Percentiles rank a stretch among this genome's conserved stretches.
Conservation (phyloP, 2,113 vertebrate species). For the Corythoichthys haematopterus region DNA sequence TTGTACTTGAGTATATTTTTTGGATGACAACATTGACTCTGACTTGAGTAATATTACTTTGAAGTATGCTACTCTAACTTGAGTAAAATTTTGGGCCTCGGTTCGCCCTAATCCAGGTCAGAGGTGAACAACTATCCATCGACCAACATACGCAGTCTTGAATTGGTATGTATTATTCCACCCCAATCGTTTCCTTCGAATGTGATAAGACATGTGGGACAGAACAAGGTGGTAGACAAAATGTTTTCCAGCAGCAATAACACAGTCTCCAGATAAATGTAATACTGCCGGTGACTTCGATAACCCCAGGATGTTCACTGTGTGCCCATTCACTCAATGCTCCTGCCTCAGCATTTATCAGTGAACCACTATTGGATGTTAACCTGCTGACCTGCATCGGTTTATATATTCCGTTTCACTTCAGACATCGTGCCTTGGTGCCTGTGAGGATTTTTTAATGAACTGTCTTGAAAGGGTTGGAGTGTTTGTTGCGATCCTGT, state of each 20-base stretch:
- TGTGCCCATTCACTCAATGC: slow-evolving; percentile 17
- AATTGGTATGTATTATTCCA: slow-evolving; percentile 7
- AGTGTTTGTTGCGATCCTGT: neutral
- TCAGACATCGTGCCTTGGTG: slow-evolving; percentile 19
- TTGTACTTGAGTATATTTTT: no score
- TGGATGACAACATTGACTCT: no score
- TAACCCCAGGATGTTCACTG: slow-evolving; percentile 27
- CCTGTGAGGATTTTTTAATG: slow-evolving; percentile 59
- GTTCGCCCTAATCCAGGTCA: neutral
- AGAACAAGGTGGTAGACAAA: slow-evolving; percentile 16
- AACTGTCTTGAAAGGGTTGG: slow-evolving; percentile 49
- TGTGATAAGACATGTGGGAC: slow-evolving; percentile 8
- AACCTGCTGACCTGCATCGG: slow-evolving; percentile 44
- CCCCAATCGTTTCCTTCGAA: slow-evolving; percentile 8
- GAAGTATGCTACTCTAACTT: no score
- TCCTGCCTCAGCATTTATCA: slow-evolving; percentile 53
- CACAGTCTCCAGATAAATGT: slow-evolving; percentile 29
- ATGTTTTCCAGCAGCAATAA: slow-evolving; percentile 40
- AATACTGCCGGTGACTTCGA: slow-evolving; percentile 21
- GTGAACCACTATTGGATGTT: slow-evolving; percentile 26
- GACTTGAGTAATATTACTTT: no score
- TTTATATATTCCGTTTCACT: slow-evolving; percentile 46
- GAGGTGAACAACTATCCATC: no score
- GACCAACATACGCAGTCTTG: neutral
- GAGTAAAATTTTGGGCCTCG: neutral